Evolutionary conservation across 2,797 vertebrate species (phyloP), one percentile per base, ranked within the genome.

Genomic region (Lepus oiostolus): DNA sequence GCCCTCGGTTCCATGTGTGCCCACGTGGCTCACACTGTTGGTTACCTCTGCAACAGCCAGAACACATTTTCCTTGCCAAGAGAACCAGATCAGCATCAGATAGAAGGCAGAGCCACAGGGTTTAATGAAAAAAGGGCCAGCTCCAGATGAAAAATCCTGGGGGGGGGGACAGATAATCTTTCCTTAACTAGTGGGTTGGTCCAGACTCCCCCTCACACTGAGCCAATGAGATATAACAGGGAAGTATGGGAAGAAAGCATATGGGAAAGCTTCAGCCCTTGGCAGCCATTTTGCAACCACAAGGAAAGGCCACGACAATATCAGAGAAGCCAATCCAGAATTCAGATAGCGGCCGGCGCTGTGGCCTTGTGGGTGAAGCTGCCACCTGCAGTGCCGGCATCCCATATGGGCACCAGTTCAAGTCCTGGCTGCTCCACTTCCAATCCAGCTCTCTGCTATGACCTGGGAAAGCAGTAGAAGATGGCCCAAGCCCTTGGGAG

Each of bases 201-300:
- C 32, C 75, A 71, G 52, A 88, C 63, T 81, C 50, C 74, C 21
- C 71, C 30, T 94, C 38, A 72, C 42, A 91, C 58, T 94, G 24
- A 5, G 30, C 50, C 89, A 79, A 22, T 65, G 63, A 12, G 30
- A 93, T 90, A 70, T 30, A 81, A 86, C 47, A 91, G 28, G 38
- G 26, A 68, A 50, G 26, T 52, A 62, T 82, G 60, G n/a, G 62
- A 70, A 22, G 81, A 91, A 16, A 7, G 17, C 17, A 86, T 5
- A 62, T 67, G 67, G 88, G 30, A 47, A 72, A 72, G 24, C 38
- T 28, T 85, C 54, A 52, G 19, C 58, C 35, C 58, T 93, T 90
- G 71, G 22, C 47, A 89, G 50, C 68, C 79, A 68, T 96, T 62
- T 91, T 91, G 16, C 68, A 89, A 95, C 63, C 54, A 52, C 0